phyloP scores from a whole-genome alignment of 2,888 invertebrate genomes.

The Drosophila buzzatii region DNA sequence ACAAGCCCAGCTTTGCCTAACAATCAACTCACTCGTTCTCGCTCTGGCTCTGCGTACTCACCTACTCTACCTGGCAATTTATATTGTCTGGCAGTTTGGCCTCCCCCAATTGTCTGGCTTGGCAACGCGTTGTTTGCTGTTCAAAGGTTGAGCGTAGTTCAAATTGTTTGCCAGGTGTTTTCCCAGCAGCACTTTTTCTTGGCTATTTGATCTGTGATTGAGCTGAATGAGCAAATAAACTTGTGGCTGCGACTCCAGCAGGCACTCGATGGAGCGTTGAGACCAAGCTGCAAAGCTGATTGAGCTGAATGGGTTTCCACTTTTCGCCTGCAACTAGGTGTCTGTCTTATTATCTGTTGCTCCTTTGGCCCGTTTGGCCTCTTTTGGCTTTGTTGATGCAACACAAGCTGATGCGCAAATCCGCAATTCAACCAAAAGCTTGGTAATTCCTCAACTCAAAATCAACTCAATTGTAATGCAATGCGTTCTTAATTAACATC shows the following conservation, averaged over 20 bases:
- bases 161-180: constrained; percentile 77
- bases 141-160: constrained; percentile 72
- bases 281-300: constrained; percentile 46
- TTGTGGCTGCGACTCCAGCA: constrained; percentile 47
- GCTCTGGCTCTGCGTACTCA: background rate
- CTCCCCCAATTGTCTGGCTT: constrained; percentile 53
- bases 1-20: constrained; percentile 56
- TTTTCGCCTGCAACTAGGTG: constrained; percentile 7
- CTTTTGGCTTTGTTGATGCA: constrained; percentile 4
- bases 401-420: constrained; percentile 2
- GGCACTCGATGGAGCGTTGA: constrained; percentile 47
- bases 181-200: constrained; percentile 58
- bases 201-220: constrained; percentile 77
- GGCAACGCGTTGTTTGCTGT: constrained; percentile 49
- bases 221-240: constrained; percentile 76
- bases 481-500: background rate
- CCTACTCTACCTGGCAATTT: background rate
- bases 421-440: constrained; percentile 4
- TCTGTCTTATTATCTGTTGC: constrained; percentile 52
- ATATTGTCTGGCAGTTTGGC: constrained; percentile 46
- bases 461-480: background rate
- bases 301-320: constrained; percentile 46
- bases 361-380: background rate
- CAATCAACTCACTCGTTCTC: background rate
- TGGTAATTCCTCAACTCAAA: constrained; percentile 8